Conservation (phyloP, 2,797 vertebrate species). For the Sarcoramphus papa region DNA sequence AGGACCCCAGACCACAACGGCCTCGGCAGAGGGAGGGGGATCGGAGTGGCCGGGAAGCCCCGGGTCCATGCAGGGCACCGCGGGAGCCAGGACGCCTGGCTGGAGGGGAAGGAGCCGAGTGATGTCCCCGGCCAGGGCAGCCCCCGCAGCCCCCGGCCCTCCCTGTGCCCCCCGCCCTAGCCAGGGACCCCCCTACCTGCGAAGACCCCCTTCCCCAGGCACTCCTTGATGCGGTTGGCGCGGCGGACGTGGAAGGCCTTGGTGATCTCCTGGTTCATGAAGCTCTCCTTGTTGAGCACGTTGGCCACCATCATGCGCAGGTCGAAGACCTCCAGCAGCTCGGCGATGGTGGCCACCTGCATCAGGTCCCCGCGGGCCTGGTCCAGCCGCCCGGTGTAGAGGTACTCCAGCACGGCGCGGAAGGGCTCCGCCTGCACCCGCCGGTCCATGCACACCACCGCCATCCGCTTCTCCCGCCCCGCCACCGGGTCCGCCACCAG, state of each 20-base stretch:
- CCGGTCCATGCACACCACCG: slow-evolving; percentile 82
- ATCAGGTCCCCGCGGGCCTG: slow-evolving; percentile 80
- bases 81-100: rapidly evolving
- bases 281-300: slow-evolving; percentile 88
- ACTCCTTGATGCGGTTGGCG: slow-evolving; percentile 91
- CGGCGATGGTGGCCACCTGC: slow-evolving; percentile 90
- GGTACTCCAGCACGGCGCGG: slow-evolving; percentile 83
- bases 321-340: slow-evolving; percentile 91
- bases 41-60: rapidly evolving
- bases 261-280: slow-evolving; percentile 96
- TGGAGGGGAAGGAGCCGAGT: rapidly evolving
- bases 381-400: slow-evolving; percentile 86
- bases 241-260: slow-evolving; percentile 92
- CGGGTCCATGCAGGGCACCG: rapidly evolving
- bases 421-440: slow-evolving; percentile 82
- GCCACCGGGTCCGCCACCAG: slow-evolving; percentile 81
- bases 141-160: rapidly evolving
- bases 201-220: slow-evolving; percentile 85
- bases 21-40: rapidly evolving
- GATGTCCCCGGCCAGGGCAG: rapidly evolving
- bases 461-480: slow-evolving; percentile 78
- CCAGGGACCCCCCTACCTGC: slow-evolving; percentile 62
- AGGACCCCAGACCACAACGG: not conserved
- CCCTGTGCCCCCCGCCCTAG: too few species aligned
- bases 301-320: slow-evolving; percentile 95